Conservation (phyloP, 2,888 invertebrate genomes). For the Ptychoptera albimana region DNA sequence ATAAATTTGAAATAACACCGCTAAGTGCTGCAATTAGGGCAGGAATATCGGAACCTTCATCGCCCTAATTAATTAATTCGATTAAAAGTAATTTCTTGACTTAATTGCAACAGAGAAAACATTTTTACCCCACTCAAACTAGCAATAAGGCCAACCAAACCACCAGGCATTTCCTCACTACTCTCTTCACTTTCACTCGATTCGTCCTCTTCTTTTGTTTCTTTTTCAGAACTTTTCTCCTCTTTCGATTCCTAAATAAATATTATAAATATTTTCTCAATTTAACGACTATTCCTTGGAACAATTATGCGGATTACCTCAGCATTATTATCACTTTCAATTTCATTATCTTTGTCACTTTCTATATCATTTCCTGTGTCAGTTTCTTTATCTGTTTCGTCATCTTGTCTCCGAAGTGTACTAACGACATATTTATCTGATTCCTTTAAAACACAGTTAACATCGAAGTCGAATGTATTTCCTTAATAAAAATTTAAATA, state of each 20-base stretch:
- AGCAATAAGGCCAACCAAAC: slow-evolving; percentile 25
- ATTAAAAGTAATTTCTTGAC: neutral
- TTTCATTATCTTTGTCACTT: too few relatives aligned
- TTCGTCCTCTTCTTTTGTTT: neutral
- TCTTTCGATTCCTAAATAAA: neutral
- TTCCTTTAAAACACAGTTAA: too few relatives aligned
- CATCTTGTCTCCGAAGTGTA: too few relatives aligned
- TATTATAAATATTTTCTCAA: neutral
- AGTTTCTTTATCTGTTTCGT: too few relatives aligned
- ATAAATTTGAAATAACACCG: slow-evolving; percentile 25
- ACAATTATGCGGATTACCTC: too few relatives aligned
- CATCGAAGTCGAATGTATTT: too few relatives aligned
- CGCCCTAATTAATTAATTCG: slow-evolving; percentile 18
- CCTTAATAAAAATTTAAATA: too few relatives aligned
- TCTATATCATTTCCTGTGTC: too few relatives aligned
- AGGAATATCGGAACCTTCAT: slow-evolving; percentile 29
- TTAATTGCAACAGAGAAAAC: neutral
- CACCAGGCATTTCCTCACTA: slow-evolving; percentile 16
- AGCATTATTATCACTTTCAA: too few relatives aligned
- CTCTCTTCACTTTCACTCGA: slow-evolving; percentile 9
- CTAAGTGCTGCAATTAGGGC: slow-evolving; percentile 29
- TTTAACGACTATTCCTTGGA: too few relatives aligned
- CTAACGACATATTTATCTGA: too few relatives aligned
- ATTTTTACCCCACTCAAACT: slow-evolving; percentile 28
- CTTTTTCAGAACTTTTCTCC: neutral